Base-by-base conservation (phyloP, 2,888 invertebrate species). In the Lingula anatina region DNA sequence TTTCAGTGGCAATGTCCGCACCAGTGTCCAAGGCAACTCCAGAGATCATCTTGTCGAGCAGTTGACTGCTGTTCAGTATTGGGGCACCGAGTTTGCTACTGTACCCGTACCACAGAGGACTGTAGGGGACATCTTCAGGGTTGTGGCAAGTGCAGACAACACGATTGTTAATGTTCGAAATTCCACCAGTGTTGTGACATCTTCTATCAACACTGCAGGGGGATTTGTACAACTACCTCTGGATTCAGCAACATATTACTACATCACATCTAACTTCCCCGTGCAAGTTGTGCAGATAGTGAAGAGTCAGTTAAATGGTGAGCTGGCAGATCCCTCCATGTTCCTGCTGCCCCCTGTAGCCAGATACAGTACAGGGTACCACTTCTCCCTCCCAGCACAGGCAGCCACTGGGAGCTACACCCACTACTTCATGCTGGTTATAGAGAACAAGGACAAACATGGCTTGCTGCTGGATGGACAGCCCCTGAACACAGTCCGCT, bases 41-140 rank as follows among this genome's bases (percentile, higher is more conserved):
- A n/a, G n/a, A n/a, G 69, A 70, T 50, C 69, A 70, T 49, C 53
- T 70, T 36, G 59, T 64, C 3, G 68, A 65, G 44, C 60, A 64
- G 54, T 35, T 69, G 40, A 54, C 59, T 7, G 62, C 69, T 0
- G 49, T 62, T 1, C 57, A 61, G 38, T 60, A 61, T 24, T 70
- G 70, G 70, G 69, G 70, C 9, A 57, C 55, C 26, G 46, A 57
- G 35, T 71, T 66, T 55, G 53, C 64, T 25, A 61, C 62, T 5
- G 65, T 62, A 2, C 66, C 66, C 15, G 60, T 67, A 7, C 64
- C 68, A 2, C 59, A 56, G 37, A 51, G 67, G 35, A 59, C 60
- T 3, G 56, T 56, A 1, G 69, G 68, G 3, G 69, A 70, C 47
- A 46, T 65, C 21, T 61, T 62, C 47, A 51, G 61, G 40, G 46